Base-by-base conservation (phyloP, 2,888 invertebrate species). In the Himalopsyche kuldschensis region DNA sequence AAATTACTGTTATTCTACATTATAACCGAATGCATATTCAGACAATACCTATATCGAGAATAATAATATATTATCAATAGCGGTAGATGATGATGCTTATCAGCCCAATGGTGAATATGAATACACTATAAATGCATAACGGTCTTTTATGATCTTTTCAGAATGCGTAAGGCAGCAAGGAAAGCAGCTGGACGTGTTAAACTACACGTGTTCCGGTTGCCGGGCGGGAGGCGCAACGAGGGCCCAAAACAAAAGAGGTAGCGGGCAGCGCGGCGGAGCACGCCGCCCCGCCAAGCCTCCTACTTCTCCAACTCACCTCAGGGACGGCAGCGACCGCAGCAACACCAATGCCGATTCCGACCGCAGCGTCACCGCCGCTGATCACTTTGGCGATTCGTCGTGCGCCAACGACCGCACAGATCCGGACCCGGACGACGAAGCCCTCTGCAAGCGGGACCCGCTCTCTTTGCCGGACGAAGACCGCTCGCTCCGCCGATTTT, bases 141-240 rank as follows among this genome's bases (percentile, higher is more conserved):
- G 8, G 30, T 30, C n/a, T 17, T 30, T 69, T 35, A 10, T 83
- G 20, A 79, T 24, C 75, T 76, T 31, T 81, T 75, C 91, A 92
- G 92, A 92, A 80, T 92, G 92, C 91, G 92, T 92, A 90, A 91
- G 89, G 88, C 89, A 88, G 88, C 89, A 90, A 88, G 90, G 89
- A 89, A 87, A 89, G 79, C 48, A 85, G 78, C 89, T 91, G 87
- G 88, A 89, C 88, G 91, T 92, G 89, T 88, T 92, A 88, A 91
- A 92, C 89, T 91, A 91, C 90, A 91, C 91, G 88, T 92, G 92
- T 90, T 90, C 88, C 86, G 90, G 90, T 87, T 92, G 92, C 87
- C 90, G 91, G 86, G 91, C 91, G 88, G 91, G 91, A 87, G 91
- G 91, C 47, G 85, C 86, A 75, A 79, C 41, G 11, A 24, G 32